Percentiles rank a stretch among this genome's conserved stretches.
These are phyloP conservation scores for Carterocephalus palaemon DNA, from an alignment of 2,888 invertebrate species.

Conservation along the genomic window DNA sequence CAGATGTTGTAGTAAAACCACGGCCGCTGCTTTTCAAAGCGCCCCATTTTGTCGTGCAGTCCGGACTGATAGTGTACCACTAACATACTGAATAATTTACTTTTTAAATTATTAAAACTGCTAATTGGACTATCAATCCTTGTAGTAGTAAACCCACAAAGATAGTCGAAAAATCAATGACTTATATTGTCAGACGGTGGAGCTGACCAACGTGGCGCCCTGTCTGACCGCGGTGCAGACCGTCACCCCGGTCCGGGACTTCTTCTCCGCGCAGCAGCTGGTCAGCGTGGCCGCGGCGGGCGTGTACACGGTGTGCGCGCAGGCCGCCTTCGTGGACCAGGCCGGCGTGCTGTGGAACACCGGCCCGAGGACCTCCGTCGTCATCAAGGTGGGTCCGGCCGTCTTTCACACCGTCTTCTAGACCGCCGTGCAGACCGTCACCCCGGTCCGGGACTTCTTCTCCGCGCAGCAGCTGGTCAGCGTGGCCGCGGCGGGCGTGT, in stretches of 20 bases:
- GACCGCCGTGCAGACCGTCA: conserved; percentile 87
- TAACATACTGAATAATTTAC: not conserved
- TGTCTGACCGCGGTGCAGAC: conserved; percentile 84
- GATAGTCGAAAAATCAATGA: too few relatives aligned
- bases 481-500: conserved; percentile 73
- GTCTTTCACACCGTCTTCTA: conserved; percentile 9
- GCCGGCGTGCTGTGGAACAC: conserved; percentile 93
- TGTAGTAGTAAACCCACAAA: too few relatives aligned
- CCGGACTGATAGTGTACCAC: too few relatives aligned
- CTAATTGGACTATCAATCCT: too few relatives aligned
- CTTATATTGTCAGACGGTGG: conserved; percentile 57
- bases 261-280: conserved; percentile 95
- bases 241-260: conserved; percentile 94
- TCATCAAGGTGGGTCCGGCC: conserved; percentile 81
- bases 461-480: conserved; percentile 93
- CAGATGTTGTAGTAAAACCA: too few relatives aligned
- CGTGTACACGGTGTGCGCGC: conserved; percentile 83
- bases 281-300: conserved; percentile 81
- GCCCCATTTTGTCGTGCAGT: too few relatives aligned
- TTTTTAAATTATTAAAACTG: not conserved
- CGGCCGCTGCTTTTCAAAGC: too few relatives aligned
- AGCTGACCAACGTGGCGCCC: conserved; percentile 55
- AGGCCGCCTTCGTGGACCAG: conserved; percentile 92
- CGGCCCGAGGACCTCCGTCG: conserved; percentile 87
- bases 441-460: conserved; percentile 96